Percentiles rank a stretch among this genome's conserved stretches.
Conservation (phyloP, 64 coral and sea anemone species). For the Actinia tenebrosa region DNA sequence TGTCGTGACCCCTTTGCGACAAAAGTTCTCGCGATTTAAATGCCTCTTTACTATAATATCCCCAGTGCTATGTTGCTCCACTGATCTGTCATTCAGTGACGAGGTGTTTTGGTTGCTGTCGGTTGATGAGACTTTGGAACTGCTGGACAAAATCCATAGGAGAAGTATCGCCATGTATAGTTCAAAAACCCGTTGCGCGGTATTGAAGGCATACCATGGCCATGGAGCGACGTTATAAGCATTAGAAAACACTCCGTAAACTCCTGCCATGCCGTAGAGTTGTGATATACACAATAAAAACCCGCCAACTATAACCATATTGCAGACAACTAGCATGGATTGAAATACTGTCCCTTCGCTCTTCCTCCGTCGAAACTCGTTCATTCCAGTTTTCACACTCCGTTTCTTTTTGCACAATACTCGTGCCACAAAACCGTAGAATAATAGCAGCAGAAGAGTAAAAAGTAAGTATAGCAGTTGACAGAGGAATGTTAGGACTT, state of each 20-base stretch:
- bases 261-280: constrained; percentile 20
- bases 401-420: constrained; percentile 35
- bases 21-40: not conserved
- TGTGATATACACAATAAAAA: constrained; percentile 17
- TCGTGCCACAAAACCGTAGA: constrained; percentile 31
- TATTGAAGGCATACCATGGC: constrained; percentile 48
- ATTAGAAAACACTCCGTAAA: constrained; percentile 35
- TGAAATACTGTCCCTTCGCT: not conserved
- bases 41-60: not conserved
- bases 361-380: not conserved
- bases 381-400: not conserved
- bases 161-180: constrained; percentile 32
- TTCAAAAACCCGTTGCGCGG: constrained; percentile 27
- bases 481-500: constrained; percentile 37
- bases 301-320: constrained; percentile 20
- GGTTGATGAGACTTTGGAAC: not conserved
- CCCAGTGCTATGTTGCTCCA: not conserved
- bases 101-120: not conserved
- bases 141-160: constrained; percentile 7
- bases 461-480: constrained; percentile 40
- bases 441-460: constrained; percentile 16
- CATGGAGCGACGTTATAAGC: constrained; percentile 27
- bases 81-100: not conserved
- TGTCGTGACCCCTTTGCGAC: not conserved
- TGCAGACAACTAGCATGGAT: constrained; percentile 30